Evolutionary conservation across 2,113 vertebrate genomes (phyloP).

Genomic region (Cavia aperea): DNA sequence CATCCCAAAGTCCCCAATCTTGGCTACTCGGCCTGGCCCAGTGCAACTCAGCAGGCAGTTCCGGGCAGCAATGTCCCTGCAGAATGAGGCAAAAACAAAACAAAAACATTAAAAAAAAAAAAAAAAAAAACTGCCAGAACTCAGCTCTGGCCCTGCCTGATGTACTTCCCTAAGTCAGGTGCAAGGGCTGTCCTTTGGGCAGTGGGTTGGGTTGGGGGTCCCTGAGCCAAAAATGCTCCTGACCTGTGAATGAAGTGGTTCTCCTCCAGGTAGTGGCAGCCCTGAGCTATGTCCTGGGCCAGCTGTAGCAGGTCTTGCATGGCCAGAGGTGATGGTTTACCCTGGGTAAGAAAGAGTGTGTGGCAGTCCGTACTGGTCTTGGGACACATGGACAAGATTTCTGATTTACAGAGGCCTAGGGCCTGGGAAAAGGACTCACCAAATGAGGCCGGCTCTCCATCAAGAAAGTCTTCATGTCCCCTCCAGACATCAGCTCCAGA

Average conservation of each 20-base stretch:
- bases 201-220: not conserved
- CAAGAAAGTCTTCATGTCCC: conserved; percentile 93
- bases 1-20: conserved; percentile 95
- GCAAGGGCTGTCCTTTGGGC: not conserved
- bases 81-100: not conserved
- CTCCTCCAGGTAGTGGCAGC: conserved; percentile 91
- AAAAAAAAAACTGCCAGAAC: not conserved
- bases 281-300: conserved; percentile 87
- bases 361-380: not conserved
- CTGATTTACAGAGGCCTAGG: not conserved
- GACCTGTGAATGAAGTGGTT: conserved; percentile 96
- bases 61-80: conserved; percentile 90
- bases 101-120: not conserved
- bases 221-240: not conserved
- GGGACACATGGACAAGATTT: not conserved
- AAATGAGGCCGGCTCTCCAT: conserved; percentile 84
- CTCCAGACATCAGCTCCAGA: conserved; percentile 92
- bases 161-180: not conserved
- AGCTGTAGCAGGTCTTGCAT: conserved; percentile 86
- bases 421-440: conserved; percentile 72
- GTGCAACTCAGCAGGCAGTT: conserved; percentile 90
- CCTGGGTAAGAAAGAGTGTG: conserved; percentile 72
- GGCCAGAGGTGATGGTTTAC: conserved; percentile 80
- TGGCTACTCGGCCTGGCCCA: conserved; percentile 84
- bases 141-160: not conserved